Percentiles rank a stretch among this genome's conserved stretches.
These are phyloP conservation scores for Spisula subtruncata DNA, from an alignment of 2,888 invertebrate genomes.

Conservation along the genomic window DNA sequence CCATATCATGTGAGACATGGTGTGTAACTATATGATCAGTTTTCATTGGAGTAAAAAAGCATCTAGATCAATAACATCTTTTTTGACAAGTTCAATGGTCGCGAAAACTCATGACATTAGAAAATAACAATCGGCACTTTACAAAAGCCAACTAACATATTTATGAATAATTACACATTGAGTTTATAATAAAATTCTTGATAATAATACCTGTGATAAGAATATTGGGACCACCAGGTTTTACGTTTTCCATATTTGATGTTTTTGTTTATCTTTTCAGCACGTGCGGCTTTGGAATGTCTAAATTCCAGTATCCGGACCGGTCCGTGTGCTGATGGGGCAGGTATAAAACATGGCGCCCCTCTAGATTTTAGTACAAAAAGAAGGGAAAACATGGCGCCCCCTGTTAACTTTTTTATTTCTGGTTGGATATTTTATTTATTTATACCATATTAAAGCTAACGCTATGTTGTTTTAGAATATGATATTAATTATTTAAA, in stretches of 20 bases:
- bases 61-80: neutral
- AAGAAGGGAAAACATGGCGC: too few relatives aligned
- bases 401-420: too few relatives aligned
- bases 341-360: too few relatives aligned
- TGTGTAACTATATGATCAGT: neutral
- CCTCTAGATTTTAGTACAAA: too few relatives aligned
- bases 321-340: too few relatives aligned
- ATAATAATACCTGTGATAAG: conserved; percentile 77
- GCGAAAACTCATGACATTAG: conserved; percentile 41
- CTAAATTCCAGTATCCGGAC: neutral
- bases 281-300: conserved; percentile 41
- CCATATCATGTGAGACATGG: too few relatives aligned
- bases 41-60: neutral
- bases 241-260: conserved; percentile 67
- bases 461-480: too few relatives aligned
- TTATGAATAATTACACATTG: neutral
- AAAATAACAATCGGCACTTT: too few relatives aligned
- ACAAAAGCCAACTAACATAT: neutral
- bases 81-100: neutral
- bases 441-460: too few relatives aligned
- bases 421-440: too few relatives aligned
- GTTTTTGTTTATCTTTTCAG: conserved; percentile 57
- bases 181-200: neutral
- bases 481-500: too few relatives aligned
- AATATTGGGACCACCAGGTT: conserved; percentile 82